Percentiles rank a stretch among this genome's conserved stretches.
These are phyloP conservation scores for Stegodyphus dumicola DNA, from an alignment of 1,140 invertebrate species.

Conservation along the genomic window DNA sequence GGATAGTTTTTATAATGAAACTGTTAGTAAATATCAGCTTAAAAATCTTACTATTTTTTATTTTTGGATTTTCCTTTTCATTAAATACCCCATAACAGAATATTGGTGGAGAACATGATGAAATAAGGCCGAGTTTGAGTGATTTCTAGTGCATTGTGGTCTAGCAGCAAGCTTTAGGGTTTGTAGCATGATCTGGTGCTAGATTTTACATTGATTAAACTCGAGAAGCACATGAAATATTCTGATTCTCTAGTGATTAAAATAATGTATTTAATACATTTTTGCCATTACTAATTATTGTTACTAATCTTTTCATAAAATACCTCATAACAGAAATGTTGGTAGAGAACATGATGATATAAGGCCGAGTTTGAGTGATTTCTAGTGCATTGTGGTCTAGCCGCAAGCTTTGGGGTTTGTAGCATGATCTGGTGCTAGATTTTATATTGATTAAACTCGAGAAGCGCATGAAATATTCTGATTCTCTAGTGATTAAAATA, in stretches of 20 bases:
- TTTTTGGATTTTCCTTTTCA: neutral
- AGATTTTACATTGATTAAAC: constrained; percentile 18
- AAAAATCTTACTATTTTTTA: too few relatives aligned
- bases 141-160: neutral
- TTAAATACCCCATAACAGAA: neutral
- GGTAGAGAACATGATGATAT: constrained; percentile 29
- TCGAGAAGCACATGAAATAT: constrained; percentile 18
- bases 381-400: neutral
- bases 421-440: constrained; percentile 8
- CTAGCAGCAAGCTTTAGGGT: neutral
- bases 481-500: neutral
- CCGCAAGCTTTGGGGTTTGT: neutral
- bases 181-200: constrained; percentile 19
- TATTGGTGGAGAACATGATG: constrained; percentile 15
- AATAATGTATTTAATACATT: too few relatives aligned
- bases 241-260: neutral
- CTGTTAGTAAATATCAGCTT: too few relatives aligned
- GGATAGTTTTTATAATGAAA: too few relatives aligned
- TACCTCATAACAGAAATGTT: neutral
- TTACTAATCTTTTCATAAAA: too few relatives aligned
- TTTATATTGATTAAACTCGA: constrained; percentile 32
- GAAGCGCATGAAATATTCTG: constrained; percentile 19
- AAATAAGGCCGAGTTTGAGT: constrained; percentile 56
- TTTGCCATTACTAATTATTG: too few relatives aligned
- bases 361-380: constrained; percentile 55